Percentiles rank a stretch among this genome's conserved stretches.
These are phyloP conservation scores for Myopa testacea DNA, from an alignment of 2,888 invertebrate species.

Conservation along the genomic window DNA sequence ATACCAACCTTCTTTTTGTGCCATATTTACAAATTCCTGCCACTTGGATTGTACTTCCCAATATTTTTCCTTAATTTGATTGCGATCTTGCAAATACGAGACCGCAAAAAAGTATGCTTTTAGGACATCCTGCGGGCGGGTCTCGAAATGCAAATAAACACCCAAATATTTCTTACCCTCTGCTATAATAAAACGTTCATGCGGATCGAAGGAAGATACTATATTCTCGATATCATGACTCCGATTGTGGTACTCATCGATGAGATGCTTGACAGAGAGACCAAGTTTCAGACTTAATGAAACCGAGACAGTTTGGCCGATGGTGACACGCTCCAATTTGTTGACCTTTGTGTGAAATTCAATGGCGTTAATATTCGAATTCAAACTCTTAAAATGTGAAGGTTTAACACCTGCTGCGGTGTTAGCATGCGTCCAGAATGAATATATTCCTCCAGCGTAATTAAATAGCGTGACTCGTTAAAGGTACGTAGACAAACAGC, in stretches of 20 bases:
- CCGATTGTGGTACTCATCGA: conserved; percentile 64
- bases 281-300: conserved; percentile 65
- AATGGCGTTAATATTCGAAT: neutral
- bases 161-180: conserved; percentile 65
- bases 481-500: conserved; percentile 83
- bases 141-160: conserved; percentile 68
- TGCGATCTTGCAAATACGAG: conserved; percentile 67
- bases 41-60: conserved; percentile 71
- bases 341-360: conserved; percentile 69
- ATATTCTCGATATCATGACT: conserved; percentile 66
- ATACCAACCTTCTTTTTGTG: conserved; percentile 66
- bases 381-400: neutral
- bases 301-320: conserved; percentile 70
- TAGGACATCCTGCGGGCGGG: conserved; percentile 65
- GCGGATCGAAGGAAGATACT: conserved; percentile 68
- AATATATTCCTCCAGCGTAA: conserved; percentile 78
- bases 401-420: conserved; percentile 71
- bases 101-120: conserved; percentile 69
- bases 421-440: conserved; percentile 72
- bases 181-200: conserved; percentile 67
- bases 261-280: conserved; percentile 64
- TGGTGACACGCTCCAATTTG: conserved; percentile 77
- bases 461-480: conserved; percentile 82
- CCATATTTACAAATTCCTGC: conserved; percentile 67
- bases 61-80: conserved; percentile 69